These are phyloP conservation scores for Spatulosminthurus flaviceps DNA, from an alignment of 2,888 invertebrate species.

Conservation along the genomic window DNA sequence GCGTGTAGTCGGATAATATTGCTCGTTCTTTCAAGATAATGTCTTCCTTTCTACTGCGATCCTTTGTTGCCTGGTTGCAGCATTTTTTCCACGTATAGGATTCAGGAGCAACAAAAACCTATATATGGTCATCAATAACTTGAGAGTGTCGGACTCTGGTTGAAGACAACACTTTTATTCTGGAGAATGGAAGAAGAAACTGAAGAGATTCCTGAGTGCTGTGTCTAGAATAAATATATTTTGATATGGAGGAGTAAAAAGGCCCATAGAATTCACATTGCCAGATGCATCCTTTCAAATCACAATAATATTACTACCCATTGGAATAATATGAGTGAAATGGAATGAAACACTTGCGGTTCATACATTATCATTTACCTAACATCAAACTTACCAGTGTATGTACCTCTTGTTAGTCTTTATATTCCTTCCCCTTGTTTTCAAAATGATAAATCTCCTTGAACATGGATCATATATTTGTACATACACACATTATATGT, in stretches of 20 bases:
- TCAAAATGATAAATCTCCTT: too few relatives aligned
- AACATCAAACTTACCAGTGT: too few relatives aligned
- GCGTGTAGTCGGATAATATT: not conserved
- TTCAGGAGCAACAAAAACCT: not conserved
- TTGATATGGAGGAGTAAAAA: too few relatives aligned
- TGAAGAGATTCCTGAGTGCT: too few relatives aligned
- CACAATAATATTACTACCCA: not conserved
- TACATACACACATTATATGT: too few relatives aligned
- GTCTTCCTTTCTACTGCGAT: not conserved
- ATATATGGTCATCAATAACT: not conserved
- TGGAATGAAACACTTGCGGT: not conserved
- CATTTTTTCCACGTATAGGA: not conserved
- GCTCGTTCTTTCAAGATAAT: not conserved
- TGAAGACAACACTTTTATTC: constrained; percentile 9
- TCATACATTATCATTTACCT: too few relatives aligned
- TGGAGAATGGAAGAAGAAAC: too few relatives aligned
- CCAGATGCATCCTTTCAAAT: not conserved
- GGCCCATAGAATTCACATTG: too few relatives aligned
- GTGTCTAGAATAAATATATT: not conserved
- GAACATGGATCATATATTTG: too few relatives aligned
- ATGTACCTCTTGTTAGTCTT: too few relatives aligned
- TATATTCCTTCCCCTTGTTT: too few relatives aligned
- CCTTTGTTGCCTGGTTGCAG: constrained; percentile 7
- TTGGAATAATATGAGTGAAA: not conserved
- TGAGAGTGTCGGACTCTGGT: not conserved